Percentiles rank a stretch among this genome's conserved stretches.
These are phyloP conservation scores for Tursiops truncatus DNA, from an alignment of 2,113 vertebrate genomes.

Conservation along the genomic window DNA sequence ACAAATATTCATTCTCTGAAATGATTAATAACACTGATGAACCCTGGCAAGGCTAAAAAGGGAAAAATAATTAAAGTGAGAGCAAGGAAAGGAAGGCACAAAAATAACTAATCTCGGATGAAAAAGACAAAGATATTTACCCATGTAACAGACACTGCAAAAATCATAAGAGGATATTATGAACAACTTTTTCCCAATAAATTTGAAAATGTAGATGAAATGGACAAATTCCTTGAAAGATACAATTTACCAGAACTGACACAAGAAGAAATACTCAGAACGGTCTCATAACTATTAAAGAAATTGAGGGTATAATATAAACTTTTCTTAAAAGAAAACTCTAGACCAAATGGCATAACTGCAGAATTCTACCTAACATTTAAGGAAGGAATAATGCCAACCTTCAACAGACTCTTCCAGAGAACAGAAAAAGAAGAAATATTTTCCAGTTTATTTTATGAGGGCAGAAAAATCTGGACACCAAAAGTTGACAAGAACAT, in stretches of 20 bases:
- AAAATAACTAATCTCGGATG: background rate
- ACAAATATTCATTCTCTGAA: conserved; percentile 6
- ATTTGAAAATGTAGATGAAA: background rate
- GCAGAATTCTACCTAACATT: background rate
- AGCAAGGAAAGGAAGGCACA: background rate
- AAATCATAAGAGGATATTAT: background rate
- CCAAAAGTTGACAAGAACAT: conserved; percentile 3
- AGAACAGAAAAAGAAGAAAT: background rate
- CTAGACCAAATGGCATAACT: background rate
- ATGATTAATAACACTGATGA: background rate
- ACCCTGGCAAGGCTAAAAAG: background rate
- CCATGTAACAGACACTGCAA: background rate
- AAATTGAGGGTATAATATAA: background rate
- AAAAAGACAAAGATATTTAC: background rate
- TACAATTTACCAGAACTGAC: background rate
- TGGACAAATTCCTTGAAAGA: background rate
- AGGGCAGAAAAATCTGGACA: conserved; percentile 1
- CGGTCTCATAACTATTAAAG: background rate
- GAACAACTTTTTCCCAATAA: background rate
- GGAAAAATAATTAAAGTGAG: background rate
- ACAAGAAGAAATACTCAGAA: conserved; percentile 16
- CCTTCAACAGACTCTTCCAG: background rate
- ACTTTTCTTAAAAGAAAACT: conserved; percentile 27
- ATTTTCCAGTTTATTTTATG: background rate
- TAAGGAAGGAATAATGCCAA: background rate